Conservation (phyloP, 2,888 invertebrate species). For the Lochmaea capreae region DNA sequence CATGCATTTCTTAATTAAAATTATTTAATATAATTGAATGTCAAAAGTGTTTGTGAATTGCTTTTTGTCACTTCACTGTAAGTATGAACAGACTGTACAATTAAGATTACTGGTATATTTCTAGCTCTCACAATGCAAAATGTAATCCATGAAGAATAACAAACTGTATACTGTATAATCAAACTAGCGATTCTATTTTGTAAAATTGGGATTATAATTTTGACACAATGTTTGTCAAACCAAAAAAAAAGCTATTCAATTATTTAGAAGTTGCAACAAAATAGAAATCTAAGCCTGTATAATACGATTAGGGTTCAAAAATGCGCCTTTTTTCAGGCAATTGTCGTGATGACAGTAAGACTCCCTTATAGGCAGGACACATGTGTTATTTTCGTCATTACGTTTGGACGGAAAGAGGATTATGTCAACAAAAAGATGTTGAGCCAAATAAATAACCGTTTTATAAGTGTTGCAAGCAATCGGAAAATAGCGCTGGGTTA, state of each 20-base stretch:
- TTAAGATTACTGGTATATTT: no score
- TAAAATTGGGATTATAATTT: constrained; percentile 11
- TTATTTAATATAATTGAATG: no score
- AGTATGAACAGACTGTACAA: no score
- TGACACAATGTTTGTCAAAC: constrained; percentile 13
- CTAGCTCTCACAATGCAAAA: no score
- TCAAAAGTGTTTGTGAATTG: no score
- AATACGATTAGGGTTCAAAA: constrained; percentile 62
- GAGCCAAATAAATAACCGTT: constrained; percentile 39
- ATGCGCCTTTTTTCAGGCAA: constrained; percentile 60
- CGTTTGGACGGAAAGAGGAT: constrained; percentile 65
- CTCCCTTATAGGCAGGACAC: constrained; percentile 64
- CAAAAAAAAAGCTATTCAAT: constrained; percentile 35
- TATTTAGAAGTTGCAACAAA: constrained; percentile 54
- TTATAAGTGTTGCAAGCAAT: not conserved
- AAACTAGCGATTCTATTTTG: constrained; percentile 1
- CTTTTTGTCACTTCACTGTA: no score
- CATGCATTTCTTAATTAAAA: no score
- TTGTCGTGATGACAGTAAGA: constrained; percentile 66
- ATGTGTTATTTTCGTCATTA: constrained; percentile 67
- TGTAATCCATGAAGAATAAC: not conserved
- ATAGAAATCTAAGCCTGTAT: constrained; percentile 52
- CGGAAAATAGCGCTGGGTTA: constrained; percentile 45
- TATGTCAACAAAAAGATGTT: constrained; percentile 60
- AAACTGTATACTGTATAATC: not conserved